A percentile compares a stretch with the other conserved stretches of the same genome.
Conservation (phyloP, 2,888 invertebrate genomes). For the Marasmarcha lunaedactyla region DNA sequence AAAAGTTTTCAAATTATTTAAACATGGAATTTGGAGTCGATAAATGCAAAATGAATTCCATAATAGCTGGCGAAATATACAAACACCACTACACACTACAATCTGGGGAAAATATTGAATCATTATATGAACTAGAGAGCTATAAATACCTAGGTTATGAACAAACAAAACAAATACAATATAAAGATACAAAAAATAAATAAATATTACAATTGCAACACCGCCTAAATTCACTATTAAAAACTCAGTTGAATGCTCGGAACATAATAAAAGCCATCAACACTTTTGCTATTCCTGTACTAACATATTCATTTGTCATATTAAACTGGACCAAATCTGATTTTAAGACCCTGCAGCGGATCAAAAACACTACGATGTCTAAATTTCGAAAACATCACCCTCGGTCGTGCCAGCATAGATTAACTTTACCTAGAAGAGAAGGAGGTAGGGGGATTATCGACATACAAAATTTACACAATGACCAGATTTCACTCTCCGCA, state of each 20-base stretch:
- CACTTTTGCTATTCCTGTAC: slow-evolving; percentile 13
- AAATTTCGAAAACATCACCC: slow-evolving; percentile 15
- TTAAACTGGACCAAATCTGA: slow-evolving; percentile 14
- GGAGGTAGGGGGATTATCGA: slow-evolving; percentile 12
- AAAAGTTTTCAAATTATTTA: slow-evolving; percentile 6
- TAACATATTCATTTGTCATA: slow-evolving; percentile 15
- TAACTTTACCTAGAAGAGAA: slow-evolving; percentile 11
- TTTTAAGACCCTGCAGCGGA: slow-evolving; percentile 7
- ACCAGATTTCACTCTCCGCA: not conserved
- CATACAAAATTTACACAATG: slow-evolving; percentile 5
- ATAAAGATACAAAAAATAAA: no score
- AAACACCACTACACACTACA: no score
- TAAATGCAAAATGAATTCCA: no score
- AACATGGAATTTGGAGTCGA: no score
- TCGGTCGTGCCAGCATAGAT: slow-evolving; percentile 9
- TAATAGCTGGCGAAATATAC: no score
- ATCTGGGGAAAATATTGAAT: no score
- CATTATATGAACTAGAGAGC: no score
- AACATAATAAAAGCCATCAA: slow-evolving; percentile 8
- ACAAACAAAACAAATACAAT: no score
- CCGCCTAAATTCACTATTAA: no score
- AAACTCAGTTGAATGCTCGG: no score
- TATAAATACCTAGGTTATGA: no score
- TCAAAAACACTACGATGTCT: slow-evolving; percentile 8
- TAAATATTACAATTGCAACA: no score